phyloP scores from a whole-genome alignment of 2,888 invertebrate genomes.

The Hydraecia micacea region DNA sequence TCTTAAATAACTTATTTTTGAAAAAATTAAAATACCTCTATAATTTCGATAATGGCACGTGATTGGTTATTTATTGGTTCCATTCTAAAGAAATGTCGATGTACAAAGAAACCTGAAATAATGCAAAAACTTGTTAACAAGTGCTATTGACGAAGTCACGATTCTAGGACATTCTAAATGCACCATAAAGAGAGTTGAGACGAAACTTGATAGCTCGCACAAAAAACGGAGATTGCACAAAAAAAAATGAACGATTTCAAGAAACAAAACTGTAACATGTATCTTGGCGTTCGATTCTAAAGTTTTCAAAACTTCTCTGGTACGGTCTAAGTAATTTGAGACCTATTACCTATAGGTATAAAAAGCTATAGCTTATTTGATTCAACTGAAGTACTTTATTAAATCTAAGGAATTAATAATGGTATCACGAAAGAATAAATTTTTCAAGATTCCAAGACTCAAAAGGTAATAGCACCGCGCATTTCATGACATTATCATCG shows the following conservation, averaged over 20 bases:
- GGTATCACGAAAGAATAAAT: too few species aligned
- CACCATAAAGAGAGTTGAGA: conserved; percentile 18
- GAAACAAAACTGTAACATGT: background rate
- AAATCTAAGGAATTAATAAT: background rate
- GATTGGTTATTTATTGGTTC: conserved; percentile 9
- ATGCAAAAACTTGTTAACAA: conserved; percentile 21
- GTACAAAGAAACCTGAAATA: conserved; percentile 17
- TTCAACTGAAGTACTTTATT: too few species aligned
- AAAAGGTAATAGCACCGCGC: background rate
- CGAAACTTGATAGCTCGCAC: conserved; percentile 11
- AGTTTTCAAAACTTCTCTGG: background rate
- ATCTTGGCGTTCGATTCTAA: background rate
- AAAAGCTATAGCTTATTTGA: background rate
- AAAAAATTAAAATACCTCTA: background rate
- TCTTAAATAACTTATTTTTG: background rate
- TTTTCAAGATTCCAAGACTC: background rate
- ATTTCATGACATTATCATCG: background rate
- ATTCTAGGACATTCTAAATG: conserved; percentile 34
- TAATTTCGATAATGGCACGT: conserved; percentile 6
- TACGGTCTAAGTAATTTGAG: background rate
- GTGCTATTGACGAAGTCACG: conserved; percentile 23
- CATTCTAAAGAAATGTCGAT: conserved; percentile 19
- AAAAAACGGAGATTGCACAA: conserved; percentile 27
- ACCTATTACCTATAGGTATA: too few species aligned
- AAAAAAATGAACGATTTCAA: background rate